Base-by-base conservation (phyloP, 2,797 vertebrate species). In the Ptychobarbus kaznakovi region DNA sequence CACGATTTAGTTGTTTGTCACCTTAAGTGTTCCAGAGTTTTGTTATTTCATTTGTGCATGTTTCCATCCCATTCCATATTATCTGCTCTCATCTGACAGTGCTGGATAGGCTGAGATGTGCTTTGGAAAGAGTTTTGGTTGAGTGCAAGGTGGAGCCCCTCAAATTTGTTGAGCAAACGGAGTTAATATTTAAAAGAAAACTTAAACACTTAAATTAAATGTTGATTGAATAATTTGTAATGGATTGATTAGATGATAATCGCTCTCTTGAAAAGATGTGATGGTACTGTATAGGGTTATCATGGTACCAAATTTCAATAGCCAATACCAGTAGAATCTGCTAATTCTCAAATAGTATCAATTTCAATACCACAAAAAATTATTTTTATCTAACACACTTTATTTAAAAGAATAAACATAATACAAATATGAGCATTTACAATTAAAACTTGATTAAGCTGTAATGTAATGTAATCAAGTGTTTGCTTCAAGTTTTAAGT, bases 61-160 rank as follows among this genome's bases (percentile, higher is more conserved):
- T 49, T 74, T 63, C 32, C 77, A 28, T 74, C 42, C 66, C 72
- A 42, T 68, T 63, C 13, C 66, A 25, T 49, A 70, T 70, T 72
- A 49, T 80, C 76, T 69, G 25, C 40, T 70, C 49, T 75, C n/a
- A 28, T 38, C 8, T 66, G 13, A 18, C 15, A n/a, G 46, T 25
- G 72, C 13, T 75, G 18, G 28, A 74, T 49, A 83, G 58, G 28
- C 81, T 66, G 35, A 69, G 38, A 49, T 69, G 35, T 78, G 82
- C 49, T 78, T 56, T 56, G 74, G 42, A 76, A 76, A 66, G 25
- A 6, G 56, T 35, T 58, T 82, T 63, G 69, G 22, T 53, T 51
- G 81, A 75, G 42, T 66, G 72, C 40, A 82, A 13, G 66, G 35
- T 70, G 53, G 66, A 81, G 66, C n/a, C 22, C 28, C n/a, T 46